These are phyloP conservation scores for Tinamus major DNA, from an alignment of 2,797 vertebrate genomes.

Conservation along the genomic window DNA sequence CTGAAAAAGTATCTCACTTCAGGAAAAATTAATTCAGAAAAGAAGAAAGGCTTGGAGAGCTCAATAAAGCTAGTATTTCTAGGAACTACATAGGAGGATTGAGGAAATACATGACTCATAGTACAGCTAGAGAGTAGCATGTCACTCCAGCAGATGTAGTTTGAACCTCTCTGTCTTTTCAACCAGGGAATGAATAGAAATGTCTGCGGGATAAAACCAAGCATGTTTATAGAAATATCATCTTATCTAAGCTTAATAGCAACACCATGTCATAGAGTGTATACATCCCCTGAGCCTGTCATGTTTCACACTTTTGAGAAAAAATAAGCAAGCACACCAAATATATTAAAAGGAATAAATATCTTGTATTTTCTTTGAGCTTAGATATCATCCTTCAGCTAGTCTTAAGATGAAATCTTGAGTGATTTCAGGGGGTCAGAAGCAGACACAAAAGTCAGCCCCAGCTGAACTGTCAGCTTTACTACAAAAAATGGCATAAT, in stretches of 20 bases:
- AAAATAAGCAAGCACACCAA: background rate
- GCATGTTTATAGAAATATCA: background rate
- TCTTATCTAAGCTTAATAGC: background rate
- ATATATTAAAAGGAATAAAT: background rate
- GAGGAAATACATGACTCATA: background rate
- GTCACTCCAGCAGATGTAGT: background rate
- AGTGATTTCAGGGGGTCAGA: background rate
- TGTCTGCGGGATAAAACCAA: background rate
- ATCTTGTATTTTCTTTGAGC: background rate
- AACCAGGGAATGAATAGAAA: background rate
- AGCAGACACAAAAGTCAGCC: background rate
- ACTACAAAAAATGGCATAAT: slow-evolving; percentile 66
- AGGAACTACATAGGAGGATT: background rate
- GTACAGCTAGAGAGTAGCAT: background rate
- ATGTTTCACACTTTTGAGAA: background rate
- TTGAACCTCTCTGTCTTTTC: background rate
- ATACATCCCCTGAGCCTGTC: background rate
- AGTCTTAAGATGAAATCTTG: slow-evolving; percentile 12
- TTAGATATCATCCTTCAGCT: background rate
- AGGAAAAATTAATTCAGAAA: background rate
- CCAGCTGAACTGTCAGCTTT: slow-evolving; percentile 37
- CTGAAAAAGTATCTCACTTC: background rate
- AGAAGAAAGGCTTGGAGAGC: background rate
- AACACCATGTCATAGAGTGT: background rate
- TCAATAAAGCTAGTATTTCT: background rate